Base-by-base conservation (phyloP, 1,140 invertebrate species). In the Drosophila biarmipes region DNA sequence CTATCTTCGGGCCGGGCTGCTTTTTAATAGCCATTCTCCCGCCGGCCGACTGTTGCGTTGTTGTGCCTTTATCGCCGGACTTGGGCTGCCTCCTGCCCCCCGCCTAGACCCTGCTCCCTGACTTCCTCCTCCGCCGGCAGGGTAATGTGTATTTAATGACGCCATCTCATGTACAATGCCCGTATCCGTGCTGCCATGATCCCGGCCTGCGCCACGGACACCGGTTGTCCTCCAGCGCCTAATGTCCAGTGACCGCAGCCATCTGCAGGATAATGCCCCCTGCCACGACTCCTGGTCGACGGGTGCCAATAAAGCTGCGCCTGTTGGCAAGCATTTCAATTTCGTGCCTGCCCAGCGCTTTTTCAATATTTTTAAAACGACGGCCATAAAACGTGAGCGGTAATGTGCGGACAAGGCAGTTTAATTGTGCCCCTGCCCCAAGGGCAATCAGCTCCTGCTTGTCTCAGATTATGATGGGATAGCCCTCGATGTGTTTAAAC, bases 91-190 rank as follows among this genome's bases (percentile, higher is more conserved):
- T n/a, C 35, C 35, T 6, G 40, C 17, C 45, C 34, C 34, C 21
- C 34, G 10, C 67, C 17, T 17, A 27, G 31, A 27, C 43, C 31
- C 15, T 6, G n/a, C 12, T 5, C n/a, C 14, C 35, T 37, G 35
- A 40, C 17, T 48, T 42, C 15, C 31, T n/a, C 58, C 27, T 21
- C 40, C 45, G 42, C 52, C 45, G 66, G 48, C 64, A 45, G 46
- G 85, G 84, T 89, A 89, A 89, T 89, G 84, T 89, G 84, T 89
- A 89, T 89, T 89, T 89, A 89, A 89, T 89, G 84, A 89, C 84
- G 63, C 85, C 85, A 84, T 89, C 87, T 89, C 84, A 89, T 90
- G 85, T 90, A 89, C 85, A 87, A 89, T 90, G 84, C 84, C 62
- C 46, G 49, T 64, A 59, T 63, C 56, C 75, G 67, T 42, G 34